Evolutionary conservation across 2,888 invertebrate genomes (phyloP), one percentile per base, ranked within the genome.

Genomic region (Argynnis bischoffii): DNA sequence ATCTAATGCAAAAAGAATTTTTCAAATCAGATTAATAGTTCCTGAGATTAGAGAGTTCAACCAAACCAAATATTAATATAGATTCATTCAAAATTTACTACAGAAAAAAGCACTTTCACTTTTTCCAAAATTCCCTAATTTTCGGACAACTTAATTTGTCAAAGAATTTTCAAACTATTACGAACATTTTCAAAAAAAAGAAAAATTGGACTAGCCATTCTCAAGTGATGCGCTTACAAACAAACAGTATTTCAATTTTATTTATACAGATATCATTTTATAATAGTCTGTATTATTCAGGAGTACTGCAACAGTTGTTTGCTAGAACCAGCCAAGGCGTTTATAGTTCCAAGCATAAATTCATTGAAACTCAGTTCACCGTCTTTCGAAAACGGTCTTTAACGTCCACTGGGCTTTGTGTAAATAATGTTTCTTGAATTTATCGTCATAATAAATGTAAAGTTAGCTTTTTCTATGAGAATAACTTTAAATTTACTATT

Each of bases 371-470:
- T 80, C 82, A 85, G 86, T 88, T 86, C 82, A 79, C 80, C 84
- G 85, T 86, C 87, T 86, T 85, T 88, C 84, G 84, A 84, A 89
- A 90, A 88, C 85, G 89, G 89, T 86, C 87, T 86, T 87, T 89
- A 88, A 87, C 87, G 90, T 91, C 91, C 82, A 79, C 84, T 82
- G 82, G 84, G 92, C 91, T 92, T 90, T 91, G 86, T 86, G 88
- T 88, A 90, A 91, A 91, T 92, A 91, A 90, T 90, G 91, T 89
- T 88, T 85, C 82, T 83, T 81, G 87, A 92, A 92, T 92, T 92
- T 92, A 92, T 91, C 80, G 88, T 86, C 78, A 85, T 88, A 90
- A 91, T 91, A 90, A 91, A 91, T 88, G 90, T 85, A 82, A 79
- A 82, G 83, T 83, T 85, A 86, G 86, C 88, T 87, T 89, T 89